These are phyloP conservation scores for Drosophila fulvimacula DNA, from an alignment of 2,888 invertebrate genomes.

Conservation along the genomic window DNA sequence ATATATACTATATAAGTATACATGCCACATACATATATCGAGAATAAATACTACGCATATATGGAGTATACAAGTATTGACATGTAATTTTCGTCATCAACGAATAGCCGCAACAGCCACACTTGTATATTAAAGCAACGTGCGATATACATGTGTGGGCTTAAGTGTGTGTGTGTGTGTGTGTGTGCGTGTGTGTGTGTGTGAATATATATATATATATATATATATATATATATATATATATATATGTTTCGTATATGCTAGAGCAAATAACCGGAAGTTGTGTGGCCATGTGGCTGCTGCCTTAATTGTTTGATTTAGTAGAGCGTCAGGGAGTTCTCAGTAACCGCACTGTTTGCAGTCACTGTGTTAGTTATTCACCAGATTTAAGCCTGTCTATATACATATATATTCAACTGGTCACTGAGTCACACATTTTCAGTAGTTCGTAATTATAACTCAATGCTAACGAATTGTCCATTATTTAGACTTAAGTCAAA, in stretches of 20 bases:
- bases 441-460: background rate
- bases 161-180: constrained; percentile 4
- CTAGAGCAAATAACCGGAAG: constrained; percentile 65
- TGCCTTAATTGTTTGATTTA: constrained; percentile 73
- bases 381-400: constrained; percentile 18
- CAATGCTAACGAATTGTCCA: background rate
- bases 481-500: background rate
- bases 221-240: background rate
- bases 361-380: constrained; percentile 22
- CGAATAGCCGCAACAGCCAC: constrained; percentile 52
- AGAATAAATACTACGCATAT: background rate
- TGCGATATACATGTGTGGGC: constrained; percentile 20
- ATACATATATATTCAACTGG: constrained; percentile 3
- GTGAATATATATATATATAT: background rate
- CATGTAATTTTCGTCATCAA: constrained; percentile 10
- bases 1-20: background rate
- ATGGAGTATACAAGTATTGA: background rate
- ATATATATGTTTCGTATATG: background rate
- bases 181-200: background rate
- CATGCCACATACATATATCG: no score
- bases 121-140: constrained; percentile 56
- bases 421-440: background rate
- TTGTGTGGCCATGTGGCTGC: constrained; percentile 49
- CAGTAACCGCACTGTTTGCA: constrained; percentile 37
- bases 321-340: constrained; percentile 16